A percentile compares a stretch with the other conserved stretches of the same genome.
phyloP scores from a whole-genome alignment of 37 sponge, comb jelly and placozoan genomes.

The Aphrocallistes beatrix region DNA sequence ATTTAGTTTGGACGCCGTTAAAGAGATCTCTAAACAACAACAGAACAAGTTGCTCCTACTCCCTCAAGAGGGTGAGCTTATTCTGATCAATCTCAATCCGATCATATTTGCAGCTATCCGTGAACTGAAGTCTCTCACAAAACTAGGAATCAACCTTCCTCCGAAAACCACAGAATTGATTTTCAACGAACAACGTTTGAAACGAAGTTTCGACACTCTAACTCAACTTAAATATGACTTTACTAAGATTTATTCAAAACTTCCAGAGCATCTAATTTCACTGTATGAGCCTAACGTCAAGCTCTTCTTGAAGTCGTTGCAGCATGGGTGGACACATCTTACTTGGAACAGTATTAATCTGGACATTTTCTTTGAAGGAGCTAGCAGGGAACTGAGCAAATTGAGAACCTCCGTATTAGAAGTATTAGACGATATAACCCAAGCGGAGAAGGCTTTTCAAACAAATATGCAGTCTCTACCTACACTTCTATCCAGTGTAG shows the following conservation, averaged over 20 bases:
- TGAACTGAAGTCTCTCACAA: not conserved
- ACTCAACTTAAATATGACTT: not conserved
- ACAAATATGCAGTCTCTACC: not conserved
- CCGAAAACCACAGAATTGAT: not conserved
- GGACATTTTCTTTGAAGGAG: not conserved
- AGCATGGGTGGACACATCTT: not conserved
- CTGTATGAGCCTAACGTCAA: not conserved
- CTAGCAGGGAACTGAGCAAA: not conserved
- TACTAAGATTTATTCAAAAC: not conserved
- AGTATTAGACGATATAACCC: not conserved
- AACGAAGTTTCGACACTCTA: not conserved
- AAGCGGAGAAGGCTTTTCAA: not conserved
- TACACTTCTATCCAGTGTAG: not conserved
- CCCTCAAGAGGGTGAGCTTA: not conserved
- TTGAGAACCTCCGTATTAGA: not conserved
- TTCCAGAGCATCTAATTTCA: slow-evolving; percentile 1
- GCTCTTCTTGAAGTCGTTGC: not conserved
- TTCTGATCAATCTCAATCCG: not conserved
- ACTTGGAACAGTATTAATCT: not conserved
- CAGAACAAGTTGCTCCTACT: not conserved
- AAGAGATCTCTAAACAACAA: not conserved
- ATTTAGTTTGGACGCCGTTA: not conserved
- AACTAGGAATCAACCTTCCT: not conserved
- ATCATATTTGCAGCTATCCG: slow-evolving; percentile 11
- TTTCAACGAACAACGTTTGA: not conserved